Evolutionary conservation across 1,140 invertebrate species (phyloP).

Genomic region (Diorhabda elongata): DNA sequence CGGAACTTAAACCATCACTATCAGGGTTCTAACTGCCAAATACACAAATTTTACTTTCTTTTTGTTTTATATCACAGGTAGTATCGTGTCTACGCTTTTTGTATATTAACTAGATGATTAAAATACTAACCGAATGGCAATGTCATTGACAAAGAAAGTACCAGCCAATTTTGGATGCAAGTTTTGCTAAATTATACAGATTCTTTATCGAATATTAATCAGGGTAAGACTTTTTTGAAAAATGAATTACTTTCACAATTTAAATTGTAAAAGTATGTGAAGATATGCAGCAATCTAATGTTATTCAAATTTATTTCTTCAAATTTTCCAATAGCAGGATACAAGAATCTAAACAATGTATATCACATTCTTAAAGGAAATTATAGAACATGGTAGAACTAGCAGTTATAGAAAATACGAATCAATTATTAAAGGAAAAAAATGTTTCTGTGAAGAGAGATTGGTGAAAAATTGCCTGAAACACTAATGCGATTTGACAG

Average conservation of each 20-base stretch:
- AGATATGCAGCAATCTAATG: no score
- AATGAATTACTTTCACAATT: not conserved
- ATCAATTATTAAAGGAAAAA: no score
- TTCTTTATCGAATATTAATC: not conserved
- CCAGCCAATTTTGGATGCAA: constrained; percentile 33
- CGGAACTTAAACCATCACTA: constrained; percentile 33
- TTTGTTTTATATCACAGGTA: constrained; percentile 38
- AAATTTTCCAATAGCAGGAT: no score
- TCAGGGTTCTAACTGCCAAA: constrained; percentile 24
- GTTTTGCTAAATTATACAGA: constrained; percentile 20
- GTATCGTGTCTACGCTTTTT: constrained; percentile 20
- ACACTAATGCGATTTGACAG: no score
- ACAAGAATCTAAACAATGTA: no score
- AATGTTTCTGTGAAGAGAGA: no score
- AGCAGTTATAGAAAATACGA: no score
- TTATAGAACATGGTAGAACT: no score
- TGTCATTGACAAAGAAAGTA: constrained; percentile 30
- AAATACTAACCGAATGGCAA: constrained; percentile 24
- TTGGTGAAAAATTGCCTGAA: no score
- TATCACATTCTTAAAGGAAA: no score
- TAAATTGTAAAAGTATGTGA: no score
- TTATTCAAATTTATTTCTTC: no score
- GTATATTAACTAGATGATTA: constrained; percentile 29
- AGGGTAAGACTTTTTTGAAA: not conserved
- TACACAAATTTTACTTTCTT: constrained; percentile 39